A percentile compares a stretch with the other conserved stretches of the same genome.
Evolutionary conservation across 1,140 invertebrate genomes (phyloP).

Genomic region (Musca domestica): DNA sequence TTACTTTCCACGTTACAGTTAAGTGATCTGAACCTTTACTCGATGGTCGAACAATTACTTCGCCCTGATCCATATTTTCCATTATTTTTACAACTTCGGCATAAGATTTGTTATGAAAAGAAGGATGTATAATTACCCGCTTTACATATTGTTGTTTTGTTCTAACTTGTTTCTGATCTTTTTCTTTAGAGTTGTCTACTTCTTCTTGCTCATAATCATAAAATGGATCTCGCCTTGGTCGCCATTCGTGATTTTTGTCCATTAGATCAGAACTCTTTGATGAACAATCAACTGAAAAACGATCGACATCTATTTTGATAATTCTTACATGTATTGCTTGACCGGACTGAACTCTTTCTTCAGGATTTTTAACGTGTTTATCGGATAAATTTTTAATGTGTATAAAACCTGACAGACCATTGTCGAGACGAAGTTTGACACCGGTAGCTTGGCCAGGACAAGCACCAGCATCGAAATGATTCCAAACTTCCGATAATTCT

Average conservation of each 20-base stretch:
- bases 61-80: constrained; percentile 90
- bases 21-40: constrained; percentile 95
- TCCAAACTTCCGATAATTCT: constrained; percentile 95
- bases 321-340: constrained; percentile 93
- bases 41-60: constrained; percentile 93
- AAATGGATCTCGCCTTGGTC: constrained; percentile 83
- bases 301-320: constrained; percentile 92
- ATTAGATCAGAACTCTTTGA: constrained; percentile 89
- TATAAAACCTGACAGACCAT: constrained; percentile 92
- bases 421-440: constrained; percentile 86
- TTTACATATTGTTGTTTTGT: constrained; percentile 84
- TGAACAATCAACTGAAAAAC: constrained; percentile 92
- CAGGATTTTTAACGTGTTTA: constrained; percentile 88
- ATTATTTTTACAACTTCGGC: constrained; percentile 89
- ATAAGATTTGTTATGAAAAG: constrained; percentile 96
- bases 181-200: constrained; percentile 74
- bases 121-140: constrained; percentile 95
- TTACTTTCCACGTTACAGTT: constrained; percentile 98
- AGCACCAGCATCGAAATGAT: constrained; percentile 93
- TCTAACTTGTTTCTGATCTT: constrained; percentile 75
- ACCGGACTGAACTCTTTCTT: constrained; percentile 81
- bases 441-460: constrained; percentile 96
- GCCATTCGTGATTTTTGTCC: constrained; percentile 89
- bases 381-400: constrained; percentile 95
- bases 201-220: constrained; percentile 89